A percentile compares a stretch with the other conserved stretches of the same genome.
Conservation (phyloP, 2,888 invertebrate species). For the Cyrtodaria siliqua region DNA sequence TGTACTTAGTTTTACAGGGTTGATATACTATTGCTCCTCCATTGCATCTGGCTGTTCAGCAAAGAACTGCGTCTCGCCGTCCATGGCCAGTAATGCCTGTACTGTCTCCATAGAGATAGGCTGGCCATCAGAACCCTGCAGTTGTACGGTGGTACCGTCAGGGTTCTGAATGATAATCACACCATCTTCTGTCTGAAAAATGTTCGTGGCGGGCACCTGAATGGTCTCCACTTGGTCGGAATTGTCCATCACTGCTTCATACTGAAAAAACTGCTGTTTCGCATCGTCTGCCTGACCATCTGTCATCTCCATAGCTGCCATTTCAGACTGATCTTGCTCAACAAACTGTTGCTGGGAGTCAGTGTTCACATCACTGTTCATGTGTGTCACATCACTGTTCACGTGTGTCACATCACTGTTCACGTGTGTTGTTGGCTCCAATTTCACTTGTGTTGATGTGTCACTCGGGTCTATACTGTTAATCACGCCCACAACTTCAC, state of each 20-base stretch:
- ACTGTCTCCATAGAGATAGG: constrained; percentile 83
- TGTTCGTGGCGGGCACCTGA: constrained; percentile 68
- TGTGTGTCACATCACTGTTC: no score
- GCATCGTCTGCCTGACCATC: constrained; percentile 8
- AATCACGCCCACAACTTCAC: constrained; percentile 28
- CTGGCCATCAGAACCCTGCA: constrained; percentile 81
- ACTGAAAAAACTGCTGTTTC: constrained; percentile 17
- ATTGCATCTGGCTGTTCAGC: constrained; percentile 52
- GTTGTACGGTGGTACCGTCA: constrained; percentile 83
- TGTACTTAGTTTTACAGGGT: no score
- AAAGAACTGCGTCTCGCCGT: constrained; percentile 70
- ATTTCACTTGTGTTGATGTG: constrained; percentile 11
- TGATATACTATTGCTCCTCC: constrained; percentile 29
- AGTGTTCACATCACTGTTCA: not conserved
- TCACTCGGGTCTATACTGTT: constrained; percentile 36
- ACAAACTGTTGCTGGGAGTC: not conserved
- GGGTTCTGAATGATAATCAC: constrained; percentile 82
- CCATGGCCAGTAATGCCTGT: constrained; percentile 83
- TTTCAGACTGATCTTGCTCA: constrained; percentile 2
- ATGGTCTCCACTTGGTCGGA: constrained; percentile 32
- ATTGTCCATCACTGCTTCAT: constrained; percentile 1
- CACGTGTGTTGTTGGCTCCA: not conserved
- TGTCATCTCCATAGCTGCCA: constrained; percentile 17
- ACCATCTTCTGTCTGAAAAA: constrained; percentile 83
- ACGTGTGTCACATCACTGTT: no score